Evolutionary conservation across 2,888 invertebrate species (phyloP).

Genomic region (Diplazon laetatorius): DNA sequence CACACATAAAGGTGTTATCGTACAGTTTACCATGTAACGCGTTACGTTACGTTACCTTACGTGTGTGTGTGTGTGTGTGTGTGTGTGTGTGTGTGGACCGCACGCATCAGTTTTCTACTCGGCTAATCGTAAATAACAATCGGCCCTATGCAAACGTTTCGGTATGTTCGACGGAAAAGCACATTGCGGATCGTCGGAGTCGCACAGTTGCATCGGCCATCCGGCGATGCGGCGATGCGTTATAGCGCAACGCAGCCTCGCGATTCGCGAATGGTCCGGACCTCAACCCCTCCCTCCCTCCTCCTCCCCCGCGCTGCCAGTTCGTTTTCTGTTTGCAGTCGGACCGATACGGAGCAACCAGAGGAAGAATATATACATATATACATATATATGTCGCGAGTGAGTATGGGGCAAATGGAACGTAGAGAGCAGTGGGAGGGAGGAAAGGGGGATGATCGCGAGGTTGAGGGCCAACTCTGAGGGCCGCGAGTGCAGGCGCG

Average conservation of each 20-base stretch:
- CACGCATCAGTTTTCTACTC: slow-evolving; percentile 71
- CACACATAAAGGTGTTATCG: no score
- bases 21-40: no score
- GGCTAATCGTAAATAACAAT: slow-evolving; percentile 73
- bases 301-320: no score
- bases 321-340: slow-evolving; percentile 42
- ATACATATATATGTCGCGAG: no score
- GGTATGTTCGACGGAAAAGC: slow-evolving; percentile 18
- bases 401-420: background rate
- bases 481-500: slow-evolving; percentile 39
- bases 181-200: slow-evolving; percentile 23
- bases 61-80: background rate
- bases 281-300: no score
- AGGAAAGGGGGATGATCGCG: background rate
- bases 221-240: slow-evolving; percentile 5
- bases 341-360: slow-evolving; percentile 32
- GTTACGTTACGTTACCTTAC: no score
- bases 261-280: slow-evolving; percentile 48
- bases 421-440: slow-evolving; percentile 11
- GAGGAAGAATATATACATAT: background rate
- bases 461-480: slow-evolving; percentile 12
- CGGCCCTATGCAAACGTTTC: slow-evolving; percentile 40
- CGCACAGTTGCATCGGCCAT: slow-evolving; percentile 8
- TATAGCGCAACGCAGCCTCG: slow-evolving; percentile 22
- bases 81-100: slow-evolving; percentile 35